Evolutionary conservation across 2,888 invertebrate genomes (phyloP).

Genomic region (Dastarcus helophoroides): DNA sequence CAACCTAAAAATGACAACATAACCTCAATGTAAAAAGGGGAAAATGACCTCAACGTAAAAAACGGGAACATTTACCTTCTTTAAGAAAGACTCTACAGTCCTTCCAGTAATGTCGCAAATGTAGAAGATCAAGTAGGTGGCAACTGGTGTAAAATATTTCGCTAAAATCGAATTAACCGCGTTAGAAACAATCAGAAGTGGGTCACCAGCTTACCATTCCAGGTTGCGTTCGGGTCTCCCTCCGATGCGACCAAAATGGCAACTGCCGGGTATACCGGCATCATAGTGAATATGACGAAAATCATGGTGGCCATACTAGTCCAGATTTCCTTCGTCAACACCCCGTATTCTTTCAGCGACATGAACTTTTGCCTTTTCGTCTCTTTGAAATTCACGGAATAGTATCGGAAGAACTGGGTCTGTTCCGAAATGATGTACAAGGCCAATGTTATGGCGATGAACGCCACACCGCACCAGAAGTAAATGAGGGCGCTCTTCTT

Average conservation of each 20-base stretch:
- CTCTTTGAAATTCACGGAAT: slow-evolving; percentile 3
- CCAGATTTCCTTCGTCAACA: slow-evolving; percentile 14
- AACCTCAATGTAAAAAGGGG: no score
- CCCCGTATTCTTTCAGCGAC: slow-evolving; percentile 5
- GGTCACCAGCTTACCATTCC: slow-evolving; percentile 16
- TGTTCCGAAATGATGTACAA: slow-evolving; percentile 6
- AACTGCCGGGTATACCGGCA: slow-evolving; percentile 15
- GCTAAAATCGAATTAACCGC: slow-evolving; percentile 5
- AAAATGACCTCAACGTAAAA: background rate
- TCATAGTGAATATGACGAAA: slow-evolving; percentile 10
- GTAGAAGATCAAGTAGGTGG: slow-evolving; percentile 14
- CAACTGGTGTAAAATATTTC: slow-evolving; percentile 14
- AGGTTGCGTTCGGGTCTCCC: slow-evolving; percentile 14
- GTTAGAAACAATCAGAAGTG: background rate
- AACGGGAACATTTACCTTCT: slow-evolving; percentile 6
- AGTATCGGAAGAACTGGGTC: slow-evolving; percentile 8
- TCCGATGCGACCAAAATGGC: slow-evolving; percentile 18
- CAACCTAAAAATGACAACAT: no score
- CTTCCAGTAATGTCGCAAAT: slow-evolving; percentile 11
- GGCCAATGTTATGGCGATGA: slow-evolving; percentile 9
- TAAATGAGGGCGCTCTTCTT: slow-evolving; percentile 11
- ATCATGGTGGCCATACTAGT: slow-evolving; percentile 11
- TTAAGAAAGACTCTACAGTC: slow-evolving; percentile 8
- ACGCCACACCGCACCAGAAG: slow-evolving; percentile 10
- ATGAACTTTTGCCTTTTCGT: slow-evolving; percentile 7